phyloP scores from a whole-genome alignment of 1,140 invertebrate species.

The Nymphalis io region DNA sequence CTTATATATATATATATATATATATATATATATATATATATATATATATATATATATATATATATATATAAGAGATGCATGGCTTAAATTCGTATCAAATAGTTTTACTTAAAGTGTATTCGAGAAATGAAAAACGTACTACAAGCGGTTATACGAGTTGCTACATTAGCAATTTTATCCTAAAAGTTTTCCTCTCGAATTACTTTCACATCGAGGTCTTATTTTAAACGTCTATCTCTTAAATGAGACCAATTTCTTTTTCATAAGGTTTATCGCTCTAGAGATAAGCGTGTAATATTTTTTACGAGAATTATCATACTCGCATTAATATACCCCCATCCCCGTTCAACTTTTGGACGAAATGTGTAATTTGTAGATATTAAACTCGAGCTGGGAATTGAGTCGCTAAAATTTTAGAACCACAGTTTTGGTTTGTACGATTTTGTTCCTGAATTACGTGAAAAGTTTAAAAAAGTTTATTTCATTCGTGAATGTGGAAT shows the following conservation, averaged over 20 bases:
- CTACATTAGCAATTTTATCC: no score
- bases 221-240: background rate
- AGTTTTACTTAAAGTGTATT: no score
- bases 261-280: background rate
- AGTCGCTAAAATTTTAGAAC: slow-evolving; percentile 24
- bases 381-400: slow-evolving; percentile 18
- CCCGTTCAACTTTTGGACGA: slow-evolving; percentile 18
- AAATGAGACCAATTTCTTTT: slow-evolving; percentile 1
- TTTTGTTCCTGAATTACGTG: slow-evolving; percentile 7
- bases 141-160: no score
- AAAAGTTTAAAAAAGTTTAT: background rate
- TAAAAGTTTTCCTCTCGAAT: no score
- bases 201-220: background rate
- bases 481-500: no score
- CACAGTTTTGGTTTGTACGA: slow-evolving; percentile 12
- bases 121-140: no score
- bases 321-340: slow-evolving; percentile 3
- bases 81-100: no score
- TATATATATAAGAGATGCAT: no score
- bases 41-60: no score
- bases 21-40: no score
- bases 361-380: slow-evolving; percentile 26
- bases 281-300: slow-evolving; percentile 16
- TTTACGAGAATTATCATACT: slow-evolving; percentile 24
- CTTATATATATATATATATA: no score